A percentile compares a stretch with the other conserved stretches of the same genome.
Evolutionary conservation across 2,888 invertebrate genomes (phyloP).

Genomic region (Dolichomitus sp.): DNA sequence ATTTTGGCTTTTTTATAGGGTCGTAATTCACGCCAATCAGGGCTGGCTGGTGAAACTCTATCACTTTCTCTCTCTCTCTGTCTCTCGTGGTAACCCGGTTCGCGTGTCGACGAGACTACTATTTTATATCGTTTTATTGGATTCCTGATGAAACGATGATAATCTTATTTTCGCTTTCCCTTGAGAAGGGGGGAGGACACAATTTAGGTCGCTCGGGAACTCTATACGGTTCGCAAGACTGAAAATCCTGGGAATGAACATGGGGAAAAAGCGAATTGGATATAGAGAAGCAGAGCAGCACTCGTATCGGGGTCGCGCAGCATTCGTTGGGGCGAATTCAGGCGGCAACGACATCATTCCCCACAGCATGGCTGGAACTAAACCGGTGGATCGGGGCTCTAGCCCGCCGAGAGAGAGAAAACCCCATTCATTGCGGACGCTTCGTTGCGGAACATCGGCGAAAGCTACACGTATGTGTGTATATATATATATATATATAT

Average conservation of each 20-base stretch:
- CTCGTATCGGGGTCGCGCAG: conserved; percentile 60
- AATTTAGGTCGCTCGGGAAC: conserved; percentile 55
- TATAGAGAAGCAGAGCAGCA: conserved; percentile 30
- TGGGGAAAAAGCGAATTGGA: conserved; percentile 16
- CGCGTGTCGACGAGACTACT: conserved; percentile 42
- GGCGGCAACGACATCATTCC: conserved; percentile 60
- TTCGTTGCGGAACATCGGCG: conserved; percentile 53
- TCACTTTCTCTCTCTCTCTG: neutral
- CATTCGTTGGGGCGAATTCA: conserved; percentile 62
- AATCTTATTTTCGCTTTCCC: conserved; percentile 61
- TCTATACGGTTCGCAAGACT: conserved; percentile 20
- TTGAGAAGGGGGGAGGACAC: conserved; percentile 18
- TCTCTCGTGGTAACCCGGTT: conserved; percentile 12
- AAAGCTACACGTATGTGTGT: neutral
- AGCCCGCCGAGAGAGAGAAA: conserved; percentile 43
- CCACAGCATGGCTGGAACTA: conserved; percentile 62
- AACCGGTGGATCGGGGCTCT: conserved; percentile 57
- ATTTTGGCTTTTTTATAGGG: neutral
- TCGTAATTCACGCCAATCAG: conserved; percentile 49
- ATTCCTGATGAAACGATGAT: conserved; percentile 62
- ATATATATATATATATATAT: conserved; percentile 5
- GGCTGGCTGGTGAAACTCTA: conserved; percentile 27
- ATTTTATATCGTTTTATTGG: conserved; percentile 61
- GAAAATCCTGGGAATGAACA: conserved; percentile 13
- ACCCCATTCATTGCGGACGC: conserved; percentile 44